Base-by-base conservation (phyloP, 2,888 invertebrate genomes). In the Lasioglossum calceatum region DNA sequence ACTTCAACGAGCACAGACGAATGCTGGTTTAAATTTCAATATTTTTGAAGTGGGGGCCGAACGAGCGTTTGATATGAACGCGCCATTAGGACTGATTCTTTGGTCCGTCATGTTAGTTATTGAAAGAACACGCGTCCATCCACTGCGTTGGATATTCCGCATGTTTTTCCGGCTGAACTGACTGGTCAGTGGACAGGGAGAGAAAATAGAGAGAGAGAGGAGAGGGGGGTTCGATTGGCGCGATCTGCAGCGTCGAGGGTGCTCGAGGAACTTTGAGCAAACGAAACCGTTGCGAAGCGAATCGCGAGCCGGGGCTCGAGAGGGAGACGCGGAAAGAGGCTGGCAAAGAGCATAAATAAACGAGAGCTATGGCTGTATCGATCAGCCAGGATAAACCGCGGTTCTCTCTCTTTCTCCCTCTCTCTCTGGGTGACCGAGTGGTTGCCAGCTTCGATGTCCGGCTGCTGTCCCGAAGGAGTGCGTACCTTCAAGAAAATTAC, bases 351-450 rank as follows among this genome's bases (percentile, higher is more conserved):
- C 83, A 86, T 81, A 87, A 87, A 87, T 84, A 87, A 89, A 85
- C 81, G 82, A 81, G 77, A 81, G 81, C 64, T 78, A 89, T 64
- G 79, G 85, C 87, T 87, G 82, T 85, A 88, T 89, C 85, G 87
- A 90, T 90, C 86, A 82, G 82, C 64, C 44, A 58, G 81, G 82
- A 86, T 81, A 84, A 86, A 80, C 81, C 74, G 54, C 83, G 50
- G 50, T 39, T 64, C 32, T 64, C 32, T 42, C 32, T 42, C 42
- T 64, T 7, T 36, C 67, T 67, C 36, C 72, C 73, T 27, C 61
- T 61, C 61, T 27, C 27, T 61, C 61, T 61, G 61, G 81, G 42
- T 76, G 71, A 80, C 82, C 74, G 50, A 67, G 64, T 67, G 32
- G 32, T 67, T 67, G 19, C 32, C 64, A 67, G 64, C 64, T 67